Evolutionary conservation across 2,797 vertebrate genomes (phyloP).

Genomic region (Cirrhinus molitorella): DNA sequence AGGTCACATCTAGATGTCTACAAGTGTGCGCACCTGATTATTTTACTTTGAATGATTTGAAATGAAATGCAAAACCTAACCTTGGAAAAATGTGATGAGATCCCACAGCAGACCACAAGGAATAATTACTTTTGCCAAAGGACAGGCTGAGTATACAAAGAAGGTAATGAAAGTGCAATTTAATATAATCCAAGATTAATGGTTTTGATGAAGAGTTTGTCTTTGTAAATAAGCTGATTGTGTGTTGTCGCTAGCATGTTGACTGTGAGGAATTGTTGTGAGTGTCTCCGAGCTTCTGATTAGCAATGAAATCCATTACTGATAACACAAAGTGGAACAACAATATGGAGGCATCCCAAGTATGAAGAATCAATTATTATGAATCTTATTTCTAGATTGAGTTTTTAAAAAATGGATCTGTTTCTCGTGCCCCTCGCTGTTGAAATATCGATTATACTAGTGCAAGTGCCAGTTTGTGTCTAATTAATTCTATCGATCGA

Average conservation of each 20-base stretch:
- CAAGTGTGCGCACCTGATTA: conserved; percentile 6
- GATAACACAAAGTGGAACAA: conserved; percentile 72
- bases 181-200: conserved; percentile 22
- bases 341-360: conserved; percentile 73
- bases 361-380: conserved; percentile 73
- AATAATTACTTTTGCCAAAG: not conserved
- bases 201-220: conserved; percentile 6
- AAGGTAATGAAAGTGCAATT: conserved; percentile 7
- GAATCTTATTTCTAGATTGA: conserved; percentile 74
- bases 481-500: conserved; percentile 76
- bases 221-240: conserved; percentile 9
- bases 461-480: conserved; percentile 74
- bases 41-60: conserved; percentile 22
- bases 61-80: conserved; percentile 15
- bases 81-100: conserved; percentile 28
- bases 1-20: conserved; percentile 1
- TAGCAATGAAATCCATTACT: conserved; percentile 17
- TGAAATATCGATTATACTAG: conserved; percentile 74
- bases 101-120: conserved; percentile 3
- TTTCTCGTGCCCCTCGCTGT: conserved; percentile 69
- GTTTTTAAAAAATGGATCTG: conserved; percentile 71
- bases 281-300: conserved; percentile 27
- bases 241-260: conserved; percentile 17
- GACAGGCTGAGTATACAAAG: not conserved
- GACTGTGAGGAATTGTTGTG: conserved; percentile 3